Conservation (phyloP, 2,888 invertebrate species). For the Creontiades dilutus region DNA sequence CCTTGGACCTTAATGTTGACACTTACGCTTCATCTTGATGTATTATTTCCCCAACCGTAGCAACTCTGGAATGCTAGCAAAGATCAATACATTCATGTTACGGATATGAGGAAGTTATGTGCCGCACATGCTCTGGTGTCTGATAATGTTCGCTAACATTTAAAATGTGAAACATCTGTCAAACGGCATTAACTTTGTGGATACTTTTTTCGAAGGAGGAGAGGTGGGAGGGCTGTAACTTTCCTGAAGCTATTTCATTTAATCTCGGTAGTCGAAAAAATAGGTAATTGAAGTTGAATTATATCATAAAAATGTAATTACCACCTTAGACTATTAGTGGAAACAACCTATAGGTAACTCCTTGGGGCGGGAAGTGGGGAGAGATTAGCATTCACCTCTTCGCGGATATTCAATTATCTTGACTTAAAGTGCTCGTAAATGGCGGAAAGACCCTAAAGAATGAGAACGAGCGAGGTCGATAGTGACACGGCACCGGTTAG, state of each 20-base stretch:
- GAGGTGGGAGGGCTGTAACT: no score
- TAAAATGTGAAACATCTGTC: no score
- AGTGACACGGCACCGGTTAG: constrained; percentile 51
- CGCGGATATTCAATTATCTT: constrained; percentile 55
- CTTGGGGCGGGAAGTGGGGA: neutral
- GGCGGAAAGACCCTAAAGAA: constrained; percentile 54
- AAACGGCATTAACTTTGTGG: no score
- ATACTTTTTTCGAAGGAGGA: no score
- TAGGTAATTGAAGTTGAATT: neutral
- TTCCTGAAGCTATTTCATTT: neutral
- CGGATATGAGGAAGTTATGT: no score
- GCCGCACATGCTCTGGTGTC: no score
- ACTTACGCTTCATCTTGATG: no score
- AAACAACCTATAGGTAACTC: constrained; percentile 28
- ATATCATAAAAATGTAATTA: constrained; percentile 55
- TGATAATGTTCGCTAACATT: no score
- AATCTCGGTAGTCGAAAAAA: constrained; percentile 31
- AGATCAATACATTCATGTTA: no score
- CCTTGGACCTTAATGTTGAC: no score
- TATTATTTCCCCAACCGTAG: no score
- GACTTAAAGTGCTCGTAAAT: constrained; percentile 57
- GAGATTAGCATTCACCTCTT: constrained; percentile 37
- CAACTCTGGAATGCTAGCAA: no score
- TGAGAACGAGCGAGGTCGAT: constrained; percentile 53
- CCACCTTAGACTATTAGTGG: constrained; percentile 37